Base-by-base conservation (phyloP, 1,140 invertebrate species). In the Sinonovacula constricta region DNA sequence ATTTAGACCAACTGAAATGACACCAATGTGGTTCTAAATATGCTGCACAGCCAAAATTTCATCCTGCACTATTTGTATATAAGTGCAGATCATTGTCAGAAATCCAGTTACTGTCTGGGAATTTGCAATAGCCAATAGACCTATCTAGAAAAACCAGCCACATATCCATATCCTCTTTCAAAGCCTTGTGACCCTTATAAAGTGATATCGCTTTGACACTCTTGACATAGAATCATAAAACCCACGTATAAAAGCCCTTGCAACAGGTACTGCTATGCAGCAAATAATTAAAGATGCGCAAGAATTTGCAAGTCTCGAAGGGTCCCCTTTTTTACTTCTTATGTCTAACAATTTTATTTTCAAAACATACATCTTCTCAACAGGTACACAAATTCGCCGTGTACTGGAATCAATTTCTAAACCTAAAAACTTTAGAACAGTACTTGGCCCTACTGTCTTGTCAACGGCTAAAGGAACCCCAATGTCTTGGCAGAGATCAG, bases 51-150 rank as follows among this genome's bases (percentile, higher is more conserved):
- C 75, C 75, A 24, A 78, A 62, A 3, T 78, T 26, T 24, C 7
- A n/a, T 15, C 75, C 75, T 26, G 75, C 31, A 53, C 75, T 78
- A 18, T 78, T 65, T 24, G 75, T 78, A 34, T 57, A 69, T 12
- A 78, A 30, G 15, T 68, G 15, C n/a, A 78, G 31, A 68, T 51
- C 30, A 49, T 51, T 39, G 15, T 31, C 54, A 34, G 36, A 45
- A 10, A n/a, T 18, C 65, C 75, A 78, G 33, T 24, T 33, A 60
- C 1, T 0, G 3, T 78, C 66, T 33, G 75, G 75, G 31, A 78
- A 45, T 45, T 45, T 45, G 39, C 39, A 77, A 36, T 59, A 76
- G 22, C 75, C 75, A 62, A 59, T 68, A 34, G 69, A 78, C 14
- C 34, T 33, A 57, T 68, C 45, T n/a, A 77, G 34, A 59, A 77